Evolutionary conservation across 2,888 invertebrate species (phyloP).

Genomic region (Parochlus steinenii): DNA sequence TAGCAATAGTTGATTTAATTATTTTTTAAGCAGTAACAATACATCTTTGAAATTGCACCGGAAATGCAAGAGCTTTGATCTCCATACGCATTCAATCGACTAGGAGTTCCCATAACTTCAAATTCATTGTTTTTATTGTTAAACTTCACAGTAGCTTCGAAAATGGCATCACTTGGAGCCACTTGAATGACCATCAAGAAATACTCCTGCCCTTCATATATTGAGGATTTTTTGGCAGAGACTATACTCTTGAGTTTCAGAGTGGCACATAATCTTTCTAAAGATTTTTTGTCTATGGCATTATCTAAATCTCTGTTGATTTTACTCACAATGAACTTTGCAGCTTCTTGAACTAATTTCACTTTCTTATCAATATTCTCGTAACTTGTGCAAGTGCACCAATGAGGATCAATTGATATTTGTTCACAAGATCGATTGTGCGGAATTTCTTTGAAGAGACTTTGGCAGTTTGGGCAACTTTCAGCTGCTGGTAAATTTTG

Average conservation of each 20-base stretch:
- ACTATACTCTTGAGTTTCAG: constrained; percentile 2
- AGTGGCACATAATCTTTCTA: constrained; percentile 4
- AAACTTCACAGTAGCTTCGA: constrained; percentile 6
- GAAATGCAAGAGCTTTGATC: constrained; percentile 8
- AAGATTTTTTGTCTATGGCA: too few relatives aligned
- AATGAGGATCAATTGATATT: constrained; percentile 49
- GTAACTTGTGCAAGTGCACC: constrained; percentile 59
- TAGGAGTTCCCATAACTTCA: constrained; percentile 1
- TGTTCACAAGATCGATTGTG: constrained; percentile 48
- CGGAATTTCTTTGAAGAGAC: constrained; percentile 41
- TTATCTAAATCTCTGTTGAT: constrained; percentile 19
- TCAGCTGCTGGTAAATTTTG: constrained; percentile 24
- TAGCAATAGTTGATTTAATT: too few relatives aligned
- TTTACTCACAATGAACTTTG: constrained; percentile 24
- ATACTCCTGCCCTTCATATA: not conserved
- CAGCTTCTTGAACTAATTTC: constrained; percentile 35
- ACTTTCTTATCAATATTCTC: constrained; percentile 32
- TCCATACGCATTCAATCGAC: constrained; percentile 5
- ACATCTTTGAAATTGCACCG: constrained; percentile 5
- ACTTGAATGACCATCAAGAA: constrained; percentile 5
- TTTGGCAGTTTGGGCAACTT: constrained; percentile 49
- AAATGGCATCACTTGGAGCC: not conserved
- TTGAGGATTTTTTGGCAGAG: constrained; percentile 1
- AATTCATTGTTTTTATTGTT: not conserved
- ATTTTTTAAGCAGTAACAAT: constrained; percentile 7